Conservation (phyloP, 1,140 invertebrate species). For the Colletes gigas region DNA sequence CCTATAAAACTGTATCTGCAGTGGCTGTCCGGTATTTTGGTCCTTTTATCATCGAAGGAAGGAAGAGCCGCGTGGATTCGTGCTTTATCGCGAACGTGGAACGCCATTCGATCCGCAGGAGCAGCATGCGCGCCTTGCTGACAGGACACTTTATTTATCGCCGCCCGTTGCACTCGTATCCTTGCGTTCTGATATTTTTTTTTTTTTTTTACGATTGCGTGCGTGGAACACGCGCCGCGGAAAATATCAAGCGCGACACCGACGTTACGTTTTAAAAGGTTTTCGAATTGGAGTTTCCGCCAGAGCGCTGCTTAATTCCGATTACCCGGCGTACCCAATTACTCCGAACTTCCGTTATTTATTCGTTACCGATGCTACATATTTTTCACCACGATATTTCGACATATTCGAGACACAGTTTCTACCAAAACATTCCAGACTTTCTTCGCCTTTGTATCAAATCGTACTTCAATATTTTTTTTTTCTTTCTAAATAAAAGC, state of each 20-base stretch:
- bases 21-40: not conserved
- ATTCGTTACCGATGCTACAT: too few relatives aligned
- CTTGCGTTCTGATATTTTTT: not conserved
- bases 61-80: slow-evolving; percentile 15
- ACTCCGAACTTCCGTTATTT: too few relatives aligned
- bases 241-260: slow-evolving; percentile 1
- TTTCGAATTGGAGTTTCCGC: not conserved
- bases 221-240: not conserved
- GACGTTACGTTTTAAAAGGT: not conserved
- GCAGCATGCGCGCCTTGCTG: slow-evolving; percentile 11
- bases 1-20: not conserved
- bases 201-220: slow-evolving; percentile 4
- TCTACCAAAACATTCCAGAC: too few relatives aligned
- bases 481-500: too few relatives aligned
- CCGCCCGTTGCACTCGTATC: slow-evolving; percentile 1
- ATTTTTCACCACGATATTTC: too few relatives aligned
- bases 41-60: slow-evolving; percentile 12
- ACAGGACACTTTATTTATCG: slow-evolving; percentile 43
- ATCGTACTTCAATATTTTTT: too few relatives aligned
- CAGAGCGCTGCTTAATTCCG: too few relatives aligned
- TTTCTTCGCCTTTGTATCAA: too few relatives aligned
- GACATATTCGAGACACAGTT: too few relatives aligned
- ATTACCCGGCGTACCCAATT: too few relatives aligned
- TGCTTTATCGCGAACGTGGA: slow-evolving; percentile 50
- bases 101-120: slow-evolving; percentile 25